These are phyloP conservation scores for Scolanthus callimorphus DNA, from an alignment of 92 coral and sea anemone genomes.

Conservation along the genomic window DNA sequence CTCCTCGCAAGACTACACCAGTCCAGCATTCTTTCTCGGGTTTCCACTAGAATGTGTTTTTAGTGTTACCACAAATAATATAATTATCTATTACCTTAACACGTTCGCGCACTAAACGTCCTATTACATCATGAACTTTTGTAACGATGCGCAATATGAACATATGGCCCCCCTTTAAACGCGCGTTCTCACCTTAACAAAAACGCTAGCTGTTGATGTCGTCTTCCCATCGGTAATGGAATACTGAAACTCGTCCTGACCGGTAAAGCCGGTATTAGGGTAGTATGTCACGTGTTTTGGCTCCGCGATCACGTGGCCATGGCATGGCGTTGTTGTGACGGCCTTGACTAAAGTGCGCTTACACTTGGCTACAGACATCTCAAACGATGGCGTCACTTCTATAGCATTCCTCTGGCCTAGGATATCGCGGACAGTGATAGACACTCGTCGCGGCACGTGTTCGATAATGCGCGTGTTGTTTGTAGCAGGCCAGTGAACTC, in stretches of 20 bases:
- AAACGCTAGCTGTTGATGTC: conserved; percentile 79
- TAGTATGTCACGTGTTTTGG: conserved; percentile 94
- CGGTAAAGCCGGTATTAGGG: conserved; percentile 76
- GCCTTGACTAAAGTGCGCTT: conserved; percentile 73
- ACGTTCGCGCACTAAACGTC: no score
- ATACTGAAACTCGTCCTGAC: conserved; percentile 87
- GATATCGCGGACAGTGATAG: conserved; percentile 77
- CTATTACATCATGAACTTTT: no score
- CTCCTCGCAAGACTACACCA: no score
- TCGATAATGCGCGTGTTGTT: conserved; percentile 93
- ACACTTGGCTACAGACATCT: conserved; percentile 76
- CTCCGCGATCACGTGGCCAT: conserved; percentile 81
- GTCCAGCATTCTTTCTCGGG: no score
- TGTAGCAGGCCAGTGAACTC: conserved; percentile 93
- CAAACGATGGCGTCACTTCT: conserved; percentile 81
- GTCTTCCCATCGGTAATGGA: conserved; percentile 80
- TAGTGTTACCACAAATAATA: no score
- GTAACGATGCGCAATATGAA: no score
- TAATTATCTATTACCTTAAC: no score
- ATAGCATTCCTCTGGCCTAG: conserved; percentile 71
- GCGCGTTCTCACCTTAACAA: conserved; percentile 73
- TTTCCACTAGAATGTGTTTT: no score
- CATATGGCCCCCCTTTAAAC: no score
- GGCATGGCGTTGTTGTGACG: conserved; percentile 62
- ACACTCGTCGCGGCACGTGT: conserved; percentile 78